Conservation (phyloP, 2,797 vertebrate genomes). For the Anguilla marmorata region DNA sequence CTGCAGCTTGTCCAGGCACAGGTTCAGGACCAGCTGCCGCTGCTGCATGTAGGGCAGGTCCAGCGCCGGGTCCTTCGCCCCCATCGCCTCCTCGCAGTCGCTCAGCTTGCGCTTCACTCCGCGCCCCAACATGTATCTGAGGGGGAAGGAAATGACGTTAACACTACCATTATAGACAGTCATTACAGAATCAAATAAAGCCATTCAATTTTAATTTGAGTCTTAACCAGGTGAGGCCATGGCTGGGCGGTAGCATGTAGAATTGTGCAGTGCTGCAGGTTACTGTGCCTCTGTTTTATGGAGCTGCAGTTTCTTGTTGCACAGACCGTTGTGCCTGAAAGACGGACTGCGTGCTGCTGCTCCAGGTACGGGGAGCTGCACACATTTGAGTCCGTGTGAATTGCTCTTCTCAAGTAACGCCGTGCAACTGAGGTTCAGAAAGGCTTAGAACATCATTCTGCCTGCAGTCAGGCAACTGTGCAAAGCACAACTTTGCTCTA, state of each 20-base stretch:
- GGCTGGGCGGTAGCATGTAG: background rate
- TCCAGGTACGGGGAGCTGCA: background rate
- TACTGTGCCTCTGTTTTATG: background rate
- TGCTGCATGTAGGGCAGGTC: constrained; percentile 73
- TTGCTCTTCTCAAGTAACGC: background rate
- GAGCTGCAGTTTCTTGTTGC: background rate
- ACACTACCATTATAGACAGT: background rate
- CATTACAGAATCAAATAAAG: background rate
- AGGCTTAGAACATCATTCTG: background rate
- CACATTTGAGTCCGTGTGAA: background rate
- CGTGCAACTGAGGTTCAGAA: background rate
- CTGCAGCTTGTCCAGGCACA: constrained; percentile 84
- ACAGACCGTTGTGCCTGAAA: background rate
- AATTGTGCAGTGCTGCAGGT: background rate
- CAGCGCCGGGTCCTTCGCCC: constrained; percentile 57
- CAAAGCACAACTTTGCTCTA: background rate
- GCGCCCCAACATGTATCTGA: constrained; percentile 84
- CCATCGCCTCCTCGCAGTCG: constrained; percentile 71
- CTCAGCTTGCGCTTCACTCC: constrained; percentile 84
- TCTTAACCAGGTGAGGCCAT: background rate
- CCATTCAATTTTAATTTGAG: no score
- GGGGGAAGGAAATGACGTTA: constrained; percentile 28
- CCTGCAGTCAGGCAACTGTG: background rate
- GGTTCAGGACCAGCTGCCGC: constrained; percentile 81
- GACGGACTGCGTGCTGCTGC: background rate